Evolutionary conservation across 2,113 vertebrate genomes (phyloP).

Genomic region (Entelurus aequoreus): DNA sequence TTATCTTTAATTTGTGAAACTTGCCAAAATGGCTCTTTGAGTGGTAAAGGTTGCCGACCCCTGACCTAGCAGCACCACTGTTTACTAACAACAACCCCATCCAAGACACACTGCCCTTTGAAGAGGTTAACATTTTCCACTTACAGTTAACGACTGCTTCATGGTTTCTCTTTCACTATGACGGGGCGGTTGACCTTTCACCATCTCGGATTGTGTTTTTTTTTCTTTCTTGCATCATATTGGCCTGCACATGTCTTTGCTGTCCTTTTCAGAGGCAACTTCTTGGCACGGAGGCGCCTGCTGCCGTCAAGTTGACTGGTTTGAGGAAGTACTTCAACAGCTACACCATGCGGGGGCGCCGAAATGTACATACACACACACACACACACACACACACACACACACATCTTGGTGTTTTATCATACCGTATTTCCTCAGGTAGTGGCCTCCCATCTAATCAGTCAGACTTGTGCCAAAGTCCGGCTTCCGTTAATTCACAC

Average conservation of each 20-base stretch:
- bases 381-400: not conserved
- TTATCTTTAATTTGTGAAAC: too few relatives aligned
- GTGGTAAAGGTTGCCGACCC: too few relatives aligned
- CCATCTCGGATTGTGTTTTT: not conserved
- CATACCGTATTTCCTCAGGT: not conserved
- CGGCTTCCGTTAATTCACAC: too few relatives aligned
- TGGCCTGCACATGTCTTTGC: not conserved
- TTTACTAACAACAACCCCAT: too few relatives aligned
- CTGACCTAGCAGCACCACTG: too few relatives aligned
- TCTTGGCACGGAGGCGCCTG: slow-evolving; percentile 47
- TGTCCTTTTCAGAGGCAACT: slow-evolving; percentile 56
- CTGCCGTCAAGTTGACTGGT: slow-evolving; percentile 47
- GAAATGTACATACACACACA: slow-evolving; percentile 48
- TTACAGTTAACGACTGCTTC: not conserved
- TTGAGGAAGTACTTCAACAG: slow-evolving; percentile 67
- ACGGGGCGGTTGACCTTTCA: not conserved
- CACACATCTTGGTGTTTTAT: not conserved
- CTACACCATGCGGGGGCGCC: slow-evolving; percentile 53
- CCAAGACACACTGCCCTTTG: too few relatives aligned
- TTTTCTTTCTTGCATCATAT: not conserved
- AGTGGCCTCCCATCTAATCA: not conserved
- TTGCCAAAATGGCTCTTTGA: too few relatives aligned
- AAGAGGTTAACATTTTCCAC: too few relatives aligned
- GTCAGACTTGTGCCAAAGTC: too few relatives aligned
- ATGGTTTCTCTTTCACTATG: slow-evolving; percentile 36